Evolutionary conservation across 2,888 invertebrate genomes (phyloP).

Genomic region (Limnephilus marmoratus): DNA sequence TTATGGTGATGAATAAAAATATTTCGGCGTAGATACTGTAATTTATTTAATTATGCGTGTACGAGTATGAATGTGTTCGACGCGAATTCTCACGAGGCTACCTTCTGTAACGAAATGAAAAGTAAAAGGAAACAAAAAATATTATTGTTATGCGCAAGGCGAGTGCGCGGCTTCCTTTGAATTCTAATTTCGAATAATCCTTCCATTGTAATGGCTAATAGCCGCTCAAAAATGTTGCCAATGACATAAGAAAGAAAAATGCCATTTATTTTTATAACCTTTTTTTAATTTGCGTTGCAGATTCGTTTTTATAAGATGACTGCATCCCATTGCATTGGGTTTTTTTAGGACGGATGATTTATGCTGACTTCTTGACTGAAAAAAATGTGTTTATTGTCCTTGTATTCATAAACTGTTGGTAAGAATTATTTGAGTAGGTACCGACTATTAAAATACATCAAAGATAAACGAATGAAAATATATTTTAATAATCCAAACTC

Average conservation of each 20-base stretch:
- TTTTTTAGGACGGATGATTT: background rate
- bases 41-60: background rate
- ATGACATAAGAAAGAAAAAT: background rate
- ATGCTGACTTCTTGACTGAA: background rate
- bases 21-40: background rate
- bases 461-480: background rate
- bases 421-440: background rate
- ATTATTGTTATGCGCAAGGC: conserved; percentile 7
- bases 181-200: conserved; percentile 6
- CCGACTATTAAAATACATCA: background rate
- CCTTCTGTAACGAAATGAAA: conserved; percentile 11
- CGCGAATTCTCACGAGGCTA: background rate
- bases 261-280: background rate
- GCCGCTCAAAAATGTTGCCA: background rate
- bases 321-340: background rate
- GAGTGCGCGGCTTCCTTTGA: conserved; percentile 17
- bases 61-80: background rate
- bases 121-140: conserved; percentile 16
- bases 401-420: background rate
- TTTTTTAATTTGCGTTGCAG: background rate
- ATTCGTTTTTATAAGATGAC: background rate
- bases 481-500: no score
- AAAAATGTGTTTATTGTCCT: background rate
- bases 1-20: background rate
- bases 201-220: background rate